Base-by-base conservation (phyloP, 2,888 invertebrate species). In the Hydraecia micacea region DNA sequence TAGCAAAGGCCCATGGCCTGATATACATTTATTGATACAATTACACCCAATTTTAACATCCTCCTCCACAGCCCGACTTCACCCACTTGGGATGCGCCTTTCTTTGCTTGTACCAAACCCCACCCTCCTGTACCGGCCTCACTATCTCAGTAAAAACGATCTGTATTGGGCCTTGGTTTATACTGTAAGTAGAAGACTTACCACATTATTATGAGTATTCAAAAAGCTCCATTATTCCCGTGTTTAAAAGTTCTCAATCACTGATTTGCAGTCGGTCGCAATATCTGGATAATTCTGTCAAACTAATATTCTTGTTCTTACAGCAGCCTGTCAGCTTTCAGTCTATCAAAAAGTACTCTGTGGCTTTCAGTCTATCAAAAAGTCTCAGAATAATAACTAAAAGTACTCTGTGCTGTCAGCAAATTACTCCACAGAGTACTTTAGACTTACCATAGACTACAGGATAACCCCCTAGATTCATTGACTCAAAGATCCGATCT, bases 161-260 rank as follows among this genome's bases (percentile, higher is more conserved):
- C 42, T 62, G 25, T 25, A 49, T 70, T 21, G 8, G n/a, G 15
- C 49, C 15, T 21, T 25, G 8, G 25, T 49, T 32, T 32, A 52
- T 60, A 36, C 18, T 42, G 18, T 52, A 78, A 25, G 49, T 5
- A 71, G 9, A 28, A 65, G 21, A 58, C 46, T 46, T 67, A 80
- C 74, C 75, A 79, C 74, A 79, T 72, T 52, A 69, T 69, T 66
- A 76, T n/a, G 42, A 46, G 42, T 28, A 63, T 13, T 36, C 28
- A 28, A 15, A 36, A 32, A 52, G 15, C 60, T 67, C 15, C 66
- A 62, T 49, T 71, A 55, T 67, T 62, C 7, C 11, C 4, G 42
- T 68, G 7, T 28, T 58, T 9, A 36, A 13, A 46, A 28, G 4
- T 77, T 39, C 18, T n/a, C 21, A 32, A n/a, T 52, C 28, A 46